These are phyloP conservation scores for Masticophis lateralis DNA, from an alignment of 2,797 vertebrate species.

Conservation along the genomic window DNA sequence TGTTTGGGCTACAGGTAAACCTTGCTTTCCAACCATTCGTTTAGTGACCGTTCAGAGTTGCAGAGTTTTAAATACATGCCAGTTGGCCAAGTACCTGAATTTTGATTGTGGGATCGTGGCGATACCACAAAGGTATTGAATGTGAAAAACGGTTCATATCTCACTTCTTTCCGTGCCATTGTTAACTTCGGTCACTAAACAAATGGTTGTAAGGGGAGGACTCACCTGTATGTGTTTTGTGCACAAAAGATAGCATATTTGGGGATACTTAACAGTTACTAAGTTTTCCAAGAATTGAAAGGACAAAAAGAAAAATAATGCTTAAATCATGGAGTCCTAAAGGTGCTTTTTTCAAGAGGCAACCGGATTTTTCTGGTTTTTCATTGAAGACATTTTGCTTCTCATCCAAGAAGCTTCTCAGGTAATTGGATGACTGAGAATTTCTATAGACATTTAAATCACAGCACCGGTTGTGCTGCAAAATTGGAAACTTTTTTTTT, in stretches of 20 bases:
- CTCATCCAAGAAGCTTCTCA: too few species aligned
- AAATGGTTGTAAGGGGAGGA: neutral
- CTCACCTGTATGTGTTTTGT: neutral
- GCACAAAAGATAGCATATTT: neutral
- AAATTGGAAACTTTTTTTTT: neutral
- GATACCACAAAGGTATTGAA: neutral
- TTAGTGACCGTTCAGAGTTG: neutral
- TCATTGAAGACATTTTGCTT: too few species aligned
- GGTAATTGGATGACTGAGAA: too few species aligned
- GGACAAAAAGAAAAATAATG: neutral
- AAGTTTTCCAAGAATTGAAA: neutral
- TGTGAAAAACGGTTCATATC: fast-evolving
- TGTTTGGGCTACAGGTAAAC: neutral
- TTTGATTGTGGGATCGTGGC: fast-evolving
- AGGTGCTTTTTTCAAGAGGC: too few species aligned
- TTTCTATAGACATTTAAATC: too few species aligned
- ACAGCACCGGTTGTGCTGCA: neutral
- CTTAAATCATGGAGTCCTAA: neutral
- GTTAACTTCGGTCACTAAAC: neutral
- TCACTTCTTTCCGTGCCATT: neutral
- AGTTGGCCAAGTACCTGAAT: neutral
- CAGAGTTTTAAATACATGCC: neutral
- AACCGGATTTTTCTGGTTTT: too few species aligned
- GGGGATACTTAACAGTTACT: neutral
- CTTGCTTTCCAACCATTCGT: neutral